phyloP scores from a whole-genome alignment of 2,888 invertebrate genomes.

The Drosophila demipolita region DNA sequence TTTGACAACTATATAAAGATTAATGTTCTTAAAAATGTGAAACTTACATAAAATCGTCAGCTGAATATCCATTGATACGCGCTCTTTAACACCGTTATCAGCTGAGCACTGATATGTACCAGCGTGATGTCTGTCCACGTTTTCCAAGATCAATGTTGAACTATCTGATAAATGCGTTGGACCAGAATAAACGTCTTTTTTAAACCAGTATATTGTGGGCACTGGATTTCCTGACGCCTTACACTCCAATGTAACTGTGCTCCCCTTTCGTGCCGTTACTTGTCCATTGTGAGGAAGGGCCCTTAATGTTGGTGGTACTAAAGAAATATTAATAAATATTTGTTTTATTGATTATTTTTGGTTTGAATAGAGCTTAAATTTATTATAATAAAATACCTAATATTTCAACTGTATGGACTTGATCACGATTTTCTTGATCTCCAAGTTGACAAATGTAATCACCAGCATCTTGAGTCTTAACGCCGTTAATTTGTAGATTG shows the following conservation, averaged over 20 bases:
- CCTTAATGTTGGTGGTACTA: slow-evolving; percentile 89
- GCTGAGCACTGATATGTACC: slow-evolving; percentile 86
- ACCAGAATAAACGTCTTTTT: slow-evolving; percentile 86
- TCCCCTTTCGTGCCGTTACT: slow-evolving; percentile 89
- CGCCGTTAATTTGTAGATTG: slow-evolving; percentile 89
- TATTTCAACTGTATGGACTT: slow-evolving; percentile 91
- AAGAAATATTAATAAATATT: slow-evolving; percentile 1
- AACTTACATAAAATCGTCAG: slow-evolving; percentile 86
- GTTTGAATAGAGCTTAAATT: neutral
- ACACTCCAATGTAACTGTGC: slow-evolving; percentile 89
- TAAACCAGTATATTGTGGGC: slow-evolving; percentile 90
- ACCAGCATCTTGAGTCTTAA: slow-evolving; percentile 90
- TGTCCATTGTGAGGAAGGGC: slow-evolving; percentile 88
- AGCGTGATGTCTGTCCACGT: slow-evolving; percentile 86
- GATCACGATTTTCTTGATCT: slow-evolving; percentile 89
- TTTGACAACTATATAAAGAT: neutral
- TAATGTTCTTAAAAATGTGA: neutral
- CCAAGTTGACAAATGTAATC: slow-evolving; percentile 91
- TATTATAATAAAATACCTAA: slow-evolving; percentile 81
- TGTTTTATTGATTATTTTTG: neutral
- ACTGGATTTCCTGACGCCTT: slow-evolving; percentile 90
- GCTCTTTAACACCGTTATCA: slow-evolving; percentile 86
- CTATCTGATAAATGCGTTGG: slow-evolving; percentile 86
- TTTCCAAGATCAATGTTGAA: slow-evolving; percentile 86
- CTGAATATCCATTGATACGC: slow-evolving; percentile 86